Evolutionary conservation across 2,888 invertebrate species (phyloP).

Genomic region (Caradrina kadenii): DNA sequence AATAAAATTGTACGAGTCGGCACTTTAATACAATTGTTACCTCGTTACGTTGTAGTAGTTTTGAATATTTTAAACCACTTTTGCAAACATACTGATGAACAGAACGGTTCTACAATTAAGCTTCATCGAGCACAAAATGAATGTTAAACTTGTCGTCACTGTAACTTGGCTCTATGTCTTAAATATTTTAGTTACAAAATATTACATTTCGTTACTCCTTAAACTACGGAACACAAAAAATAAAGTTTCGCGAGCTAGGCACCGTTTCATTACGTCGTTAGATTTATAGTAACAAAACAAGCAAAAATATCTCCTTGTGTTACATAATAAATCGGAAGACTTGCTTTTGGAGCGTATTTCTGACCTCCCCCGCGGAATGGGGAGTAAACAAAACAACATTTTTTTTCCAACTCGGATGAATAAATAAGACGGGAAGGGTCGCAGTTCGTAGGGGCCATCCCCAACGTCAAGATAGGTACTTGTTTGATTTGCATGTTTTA

Average conservation of each 20-base stretch:
- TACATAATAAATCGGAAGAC: conserved; percentile 79
- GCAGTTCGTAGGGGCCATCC: conserved; percentile 79
- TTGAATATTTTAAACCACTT: conserved; percentile 47
- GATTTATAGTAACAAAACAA: conserved; percentile 80
- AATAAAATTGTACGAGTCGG: conserved; percentile 50
- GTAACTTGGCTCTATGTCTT: too few species aligned
- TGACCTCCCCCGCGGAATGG: conserved; percentile 76
- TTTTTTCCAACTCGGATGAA: conserved; percentile 86
- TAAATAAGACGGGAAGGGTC: conserved; percentile 88
- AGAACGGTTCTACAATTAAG: conserved; percentile 1
- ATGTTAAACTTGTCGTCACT: conserved; percentile 6
- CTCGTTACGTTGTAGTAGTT: conserved; percentile 38
- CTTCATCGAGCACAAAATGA: neutral
- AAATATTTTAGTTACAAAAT: neutral
- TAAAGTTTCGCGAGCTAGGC: conserved; percentile 45
- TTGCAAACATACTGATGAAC: conserved; percentile 16
- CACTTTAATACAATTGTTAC: conserved; percentile 55
- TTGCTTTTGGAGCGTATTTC: conserved; percentile 77
- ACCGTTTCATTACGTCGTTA: conserved; percentile 63
- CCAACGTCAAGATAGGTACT: conserved; percentile 81
- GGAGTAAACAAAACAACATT: conserved; percentile 89
- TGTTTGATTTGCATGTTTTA: conserved; percentile 90
- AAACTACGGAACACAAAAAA: conserved; percentile 21
- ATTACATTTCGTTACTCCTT: neutral
- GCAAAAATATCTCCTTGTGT: conserved; percentile 77